phyloP scores from a whole-genome alignment of 2,888 invertebrate species.

The Torymus texanus region DNA sequence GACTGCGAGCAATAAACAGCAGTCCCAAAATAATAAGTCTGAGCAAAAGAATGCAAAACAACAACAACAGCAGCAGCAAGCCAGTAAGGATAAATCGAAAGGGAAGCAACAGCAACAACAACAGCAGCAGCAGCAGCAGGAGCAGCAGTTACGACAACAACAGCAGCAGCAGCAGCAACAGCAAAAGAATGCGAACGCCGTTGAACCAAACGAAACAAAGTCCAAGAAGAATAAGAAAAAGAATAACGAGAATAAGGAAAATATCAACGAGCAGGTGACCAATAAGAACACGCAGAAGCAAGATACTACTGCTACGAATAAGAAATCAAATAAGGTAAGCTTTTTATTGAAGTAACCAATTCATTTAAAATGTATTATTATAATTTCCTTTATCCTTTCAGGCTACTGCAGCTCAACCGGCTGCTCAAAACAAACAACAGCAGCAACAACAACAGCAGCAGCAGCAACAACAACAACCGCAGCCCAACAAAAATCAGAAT shows the following conservation, averaged over 20 bases:
- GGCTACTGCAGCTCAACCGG: slow-evolving; percentile 22
- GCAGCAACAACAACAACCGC: slow-evolving; percentile 56
- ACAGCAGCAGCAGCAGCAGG: slow-evolving; percentile 59
- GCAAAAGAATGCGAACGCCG: slow-evolving; percentile 57
- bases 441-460: slow-evolving; percentile 58
- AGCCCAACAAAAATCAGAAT: slow-evolving; percentile 54
- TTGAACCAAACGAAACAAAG: slow-evolving; percentile 65
- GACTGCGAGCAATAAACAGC: slow-evolving; percentile 57
- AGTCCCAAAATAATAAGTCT: slow-evolving; percentile 57
- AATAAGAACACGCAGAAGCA: slow-evolving; percentile 45
- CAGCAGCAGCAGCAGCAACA: slow-evolving; percentile 58
- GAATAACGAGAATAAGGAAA: slow-evolving; percentile 69
- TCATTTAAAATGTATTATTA: background rate
- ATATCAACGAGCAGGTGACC: slow-evolving; percentile 60
- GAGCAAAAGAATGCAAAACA: slow-evolving; percentile 66
- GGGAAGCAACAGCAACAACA: slow-evolving; percentile 61
- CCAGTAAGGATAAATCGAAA: slow-evolving; percentile 65
- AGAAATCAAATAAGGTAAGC: slow-evolving; percentile 55
- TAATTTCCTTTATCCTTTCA: slow-evolving; percentile 10
- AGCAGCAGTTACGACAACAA: slow-evolving; percentile 59
- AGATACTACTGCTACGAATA: slow-evolving; percentile 60
- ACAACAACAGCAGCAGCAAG: slow-evolving; percentile 60
- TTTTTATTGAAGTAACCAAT: background rate
- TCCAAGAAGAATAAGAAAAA: slow-evolving; percentile 72
- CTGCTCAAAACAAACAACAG: slow-evolving; percentile 56